Conservation (phyloP, 2,113 vertebrate species). For the Bufo gargarizans region DNA sequence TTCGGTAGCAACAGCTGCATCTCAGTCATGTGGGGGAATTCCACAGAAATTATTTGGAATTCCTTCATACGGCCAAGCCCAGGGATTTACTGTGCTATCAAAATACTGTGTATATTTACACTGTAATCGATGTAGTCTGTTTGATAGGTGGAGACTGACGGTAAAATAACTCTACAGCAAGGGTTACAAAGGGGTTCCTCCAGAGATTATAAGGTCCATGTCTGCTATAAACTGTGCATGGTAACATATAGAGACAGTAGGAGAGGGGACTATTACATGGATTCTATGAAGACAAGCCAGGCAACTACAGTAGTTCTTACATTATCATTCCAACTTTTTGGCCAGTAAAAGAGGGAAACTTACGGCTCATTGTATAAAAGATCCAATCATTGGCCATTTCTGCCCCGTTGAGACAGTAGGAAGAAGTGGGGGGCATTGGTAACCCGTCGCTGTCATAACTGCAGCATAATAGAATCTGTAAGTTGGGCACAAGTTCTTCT, state of each 20-base stretch:
- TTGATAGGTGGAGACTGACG: not conserved
- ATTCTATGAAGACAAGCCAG: too few relatives aligned
- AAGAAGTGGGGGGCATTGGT: too few relatives aligned
- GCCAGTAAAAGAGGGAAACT: too few relatives aligned
- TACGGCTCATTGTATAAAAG: too few relatives aligned
- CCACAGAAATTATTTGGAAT: conserved; percentile 18
- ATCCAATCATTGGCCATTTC: too few relatives aligned
- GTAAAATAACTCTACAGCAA: not conserved
- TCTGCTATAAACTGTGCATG: not conserved
- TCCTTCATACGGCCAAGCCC: conserved; percentile 19
- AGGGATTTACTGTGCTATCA: not conserved
- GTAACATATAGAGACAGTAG: not conserved
- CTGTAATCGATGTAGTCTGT: not conserved
- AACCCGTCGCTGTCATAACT: too few relatives aligned
- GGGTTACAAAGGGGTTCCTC: not conserved
- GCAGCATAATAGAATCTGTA: too few relatives aligned
- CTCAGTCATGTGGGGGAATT: conserved; percentile 34
- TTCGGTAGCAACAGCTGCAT: conserved; percentile 34
- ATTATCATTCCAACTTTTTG: too few relatives aligned
- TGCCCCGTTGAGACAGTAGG: too few relatives aligned
- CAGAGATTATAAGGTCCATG: not conserved
- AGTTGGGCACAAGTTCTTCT: too few relatives aligned
- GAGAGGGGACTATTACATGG: too few relatives aligned
- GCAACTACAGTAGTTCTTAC: too few relatives aligned
- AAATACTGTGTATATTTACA: not conserved